A percentile compares a stretch with the other conserved stretches of the same genome.
phyloP scores from a whole-genome alignment of 1,140 invertebrate genomes.

The Drosophila sucinea region DNA sequence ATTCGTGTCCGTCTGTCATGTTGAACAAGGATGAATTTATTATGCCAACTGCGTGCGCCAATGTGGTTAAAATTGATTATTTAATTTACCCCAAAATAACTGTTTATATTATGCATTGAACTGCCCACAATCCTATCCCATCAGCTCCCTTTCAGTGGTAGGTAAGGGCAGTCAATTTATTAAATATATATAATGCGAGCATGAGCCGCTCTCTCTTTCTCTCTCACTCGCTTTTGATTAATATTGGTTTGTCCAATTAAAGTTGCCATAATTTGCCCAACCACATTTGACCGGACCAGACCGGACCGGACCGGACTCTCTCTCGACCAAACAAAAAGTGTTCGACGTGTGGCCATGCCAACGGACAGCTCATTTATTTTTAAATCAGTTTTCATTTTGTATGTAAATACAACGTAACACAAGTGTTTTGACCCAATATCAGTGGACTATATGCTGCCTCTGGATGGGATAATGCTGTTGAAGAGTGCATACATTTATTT shows the following conservation, averaged over 20 bases:
- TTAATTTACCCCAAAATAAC: slow-evolving; percentile 65
- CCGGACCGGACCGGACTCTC: too few species aligned
- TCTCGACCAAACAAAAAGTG: slow-evolving; percentile 20
- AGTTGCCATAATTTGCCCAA: slow-evolving; percentile 65
- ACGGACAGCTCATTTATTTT: slow-evolving; percentile 41
- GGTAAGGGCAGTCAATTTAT: slow-evolving; percentile 64
- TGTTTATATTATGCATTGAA: slow-evolving; percentile 62
- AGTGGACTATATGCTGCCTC: background rate
- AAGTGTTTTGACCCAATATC: slow-evolving; percentile 9
- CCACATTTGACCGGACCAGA: slow-evolving; percentile 32
- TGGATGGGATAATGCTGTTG: background rate
- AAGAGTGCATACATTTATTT: slow-evolving; percentile 4
- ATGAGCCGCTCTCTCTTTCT: slow-evolving; percentile 1
- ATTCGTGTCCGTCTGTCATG: slow-evolving; percentile 41
- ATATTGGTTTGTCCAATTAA: slow-evolving; percentile 75
- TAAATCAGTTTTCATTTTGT: slow-evolving; percentile 5
- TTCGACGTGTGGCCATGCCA: slow-evolving; percentile 16
- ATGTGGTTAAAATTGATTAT: slow-evolving; percentile 77
- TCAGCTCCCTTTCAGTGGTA: slow-evolving; percentile 1
- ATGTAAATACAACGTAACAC: slow-evolving; percentile 6
- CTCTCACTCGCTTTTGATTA: slow-evolving; percentile 53
- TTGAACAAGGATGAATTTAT: slow-evolving; percentile 65
- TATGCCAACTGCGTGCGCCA: slow-evolving; percentile 62
- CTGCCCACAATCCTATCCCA: slow-evolving; percentile 8
- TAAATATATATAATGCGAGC: slow-evolving; percentile 46